Conservation (phyloP, 2,888 invertebrate genomes). For the Apotomis turbidana region DNA sequence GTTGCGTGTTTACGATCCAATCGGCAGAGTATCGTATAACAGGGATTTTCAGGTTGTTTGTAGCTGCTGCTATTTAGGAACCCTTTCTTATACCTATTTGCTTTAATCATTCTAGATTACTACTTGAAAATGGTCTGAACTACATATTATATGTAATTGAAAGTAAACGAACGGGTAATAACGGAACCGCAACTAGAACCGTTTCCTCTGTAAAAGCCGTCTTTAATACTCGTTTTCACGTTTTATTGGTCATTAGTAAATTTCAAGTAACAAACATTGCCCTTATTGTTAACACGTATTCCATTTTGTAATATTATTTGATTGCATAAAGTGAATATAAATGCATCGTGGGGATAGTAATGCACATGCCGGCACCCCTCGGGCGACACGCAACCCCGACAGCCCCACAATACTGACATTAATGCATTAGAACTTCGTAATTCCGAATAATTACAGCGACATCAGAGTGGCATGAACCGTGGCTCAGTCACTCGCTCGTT, state of each 20-base stretch:
- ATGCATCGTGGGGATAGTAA: conserved; percentile 21
- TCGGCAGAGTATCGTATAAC: conserved; percentile 51
- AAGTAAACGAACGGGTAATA: neutral
- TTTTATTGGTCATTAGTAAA: neutral
- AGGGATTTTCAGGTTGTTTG: conserved; percentile 50
- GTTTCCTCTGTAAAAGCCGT: neutral
- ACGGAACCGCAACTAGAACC: neutral
- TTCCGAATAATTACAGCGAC: conserved; percentile 71
- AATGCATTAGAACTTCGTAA: conserved; percentile 64
- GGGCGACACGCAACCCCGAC: conserved; percentile 34
- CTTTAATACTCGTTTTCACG: neutral
- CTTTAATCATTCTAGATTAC: conserved; percentile 1
- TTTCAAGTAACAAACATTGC: neutral
- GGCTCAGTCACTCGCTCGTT: conserved; percentile 50
- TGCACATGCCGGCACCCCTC: conserved; percentile 32
- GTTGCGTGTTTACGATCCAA: conserved; percentile 55
- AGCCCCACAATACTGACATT: conserved; percentile 53
- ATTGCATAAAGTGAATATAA: conserved; percentile 35
- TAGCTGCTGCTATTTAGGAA: conserved; percentile 23
- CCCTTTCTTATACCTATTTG: neutral
- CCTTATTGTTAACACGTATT: conserved; percentile 4
- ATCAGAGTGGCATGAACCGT: conserved; percentile 58
- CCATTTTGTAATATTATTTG: conserved; percentile 26
- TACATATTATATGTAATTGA: neutral
- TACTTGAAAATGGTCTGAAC: neutral